phyloP scores from a whole-genome alignment of 2,888 invertebrate genomes.

The Sphaeridia pumilis region DNA sequence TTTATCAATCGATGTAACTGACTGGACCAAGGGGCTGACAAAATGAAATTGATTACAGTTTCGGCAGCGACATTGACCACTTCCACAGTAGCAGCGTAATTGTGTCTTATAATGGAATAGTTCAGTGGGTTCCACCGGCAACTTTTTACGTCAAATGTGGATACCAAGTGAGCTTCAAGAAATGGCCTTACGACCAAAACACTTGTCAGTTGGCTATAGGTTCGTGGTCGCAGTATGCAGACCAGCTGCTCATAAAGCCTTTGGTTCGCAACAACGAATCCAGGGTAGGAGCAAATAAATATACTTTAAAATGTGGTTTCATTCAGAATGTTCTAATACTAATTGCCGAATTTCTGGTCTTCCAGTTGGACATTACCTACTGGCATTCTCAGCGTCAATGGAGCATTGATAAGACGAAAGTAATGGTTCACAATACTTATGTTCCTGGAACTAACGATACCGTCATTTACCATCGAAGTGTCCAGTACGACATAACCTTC shows the following conservation, averaged over 20 bases:
- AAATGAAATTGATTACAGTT: not conserved
- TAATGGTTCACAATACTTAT: too few relatives aligned
- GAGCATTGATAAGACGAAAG: too few relatives aligned
- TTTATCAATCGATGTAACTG: not conserved
- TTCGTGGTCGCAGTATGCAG: constrained; percentile 56
- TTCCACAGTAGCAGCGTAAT: constrained; percentile 49
- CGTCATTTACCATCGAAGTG: too few relatives aligned
- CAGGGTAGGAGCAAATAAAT: too few relatives aligned
- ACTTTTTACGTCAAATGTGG: constrained; percentile 48
- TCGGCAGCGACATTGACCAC: constrained; percentile 48
- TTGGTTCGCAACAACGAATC: constrained; percentile 31
- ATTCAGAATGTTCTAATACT: too few relatives aligned
- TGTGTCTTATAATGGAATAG: constrained; percentile 44
- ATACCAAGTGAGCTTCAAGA: constrained; percentile 45
- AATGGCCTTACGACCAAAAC: constrained; percentile 68
- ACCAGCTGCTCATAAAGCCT: constrained; percentile 43
- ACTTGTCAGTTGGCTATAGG: constrained; percentile 55
- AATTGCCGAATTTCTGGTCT: too few relatives aligned
- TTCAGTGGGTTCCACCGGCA: constrained; percentile 57
- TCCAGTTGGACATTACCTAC: too few relatives aligned
- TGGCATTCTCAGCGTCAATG: too few relatives aligned
- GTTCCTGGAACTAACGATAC: too few relatives aligned
- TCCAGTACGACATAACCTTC: too few relatives aligned
- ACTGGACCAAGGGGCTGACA: not conserved
- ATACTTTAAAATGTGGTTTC: too few relatives aligned